Evolutionary conservation across 2,113 vertebrate species (phyloP).

Genomic region (Neopipo cinnamomea): DNA sequence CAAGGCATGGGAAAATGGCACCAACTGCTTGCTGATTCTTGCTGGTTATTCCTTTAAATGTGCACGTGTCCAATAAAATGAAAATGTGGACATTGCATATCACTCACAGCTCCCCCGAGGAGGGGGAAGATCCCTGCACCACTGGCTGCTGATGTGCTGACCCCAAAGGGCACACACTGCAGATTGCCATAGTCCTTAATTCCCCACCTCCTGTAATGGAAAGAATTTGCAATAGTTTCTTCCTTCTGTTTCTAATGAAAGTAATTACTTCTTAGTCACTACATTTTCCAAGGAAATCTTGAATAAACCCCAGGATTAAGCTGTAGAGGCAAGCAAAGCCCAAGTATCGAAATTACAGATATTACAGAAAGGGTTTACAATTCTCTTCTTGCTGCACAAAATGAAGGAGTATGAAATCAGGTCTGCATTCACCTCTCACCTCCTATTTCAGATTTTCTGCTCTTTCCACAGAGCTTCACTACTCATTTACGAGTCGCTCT

Average conservation of each 20-base stretch:
- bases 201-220: background rate
- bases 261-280: background rate
- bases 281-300: background rate
- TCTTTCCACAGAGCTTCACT: background rate
- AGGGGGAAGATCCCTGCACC: background rate
- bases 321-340: background rate
- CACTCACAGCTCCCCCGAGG: background rate
- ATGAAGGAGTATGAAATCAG: slow-evolving; percentile 12
- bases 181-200: background rate
- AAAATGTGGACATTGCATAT: background rate
- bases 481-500: background rate
- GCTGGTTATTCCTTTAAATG: background rate
- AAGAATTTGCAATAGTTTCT: background rate
- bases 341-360: background rate
- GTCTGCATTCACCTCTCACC: background rate
- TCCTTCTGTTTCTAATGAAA: background rate
- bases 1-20: background rate
- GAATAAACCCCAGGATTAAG: background rate
- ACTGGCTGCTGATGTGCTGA: background rate
- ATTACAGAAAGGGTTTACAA: background rate
- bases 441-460: background rate
- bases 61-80: background rate
- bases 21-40: background rate
- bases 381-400: background rate
- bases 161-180: background rate